Base-by-base conservation (phyloP, 2,888 invertebrate species). In the Phanerotoma sp. region DNA sequence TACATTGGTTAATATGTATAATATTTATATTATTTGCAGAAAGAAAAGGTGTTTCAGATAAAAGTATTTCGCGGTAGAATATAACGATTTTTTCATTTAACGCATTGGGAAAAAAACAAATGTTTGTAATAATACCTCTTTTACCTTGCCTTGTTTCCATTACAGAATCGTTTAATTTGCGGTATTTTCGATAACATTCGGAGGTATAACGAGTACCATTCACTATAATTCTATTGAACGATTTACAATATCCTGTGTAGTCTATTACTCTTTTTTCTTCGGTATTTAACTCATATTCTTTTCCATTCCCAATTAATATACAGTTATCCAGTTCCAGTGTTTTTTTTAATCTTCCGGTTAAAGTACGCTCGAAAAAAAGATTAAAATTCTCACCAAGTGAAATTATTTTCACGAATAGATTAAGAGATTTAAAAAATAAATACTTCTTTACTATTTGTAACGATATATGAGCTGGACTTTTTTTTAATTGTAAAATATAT, bases 281-380 rank as follows among this genome's bases (percentile, higher is more conserved):
- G 6, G 9, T 10, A 35, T 37, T 48, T 48, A 20, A 35, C 11
- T 48, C n/a, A 35, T 48, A 48, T 11, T 48, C 13, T 48, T 48
- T 37, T 48, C 48, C 48, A 6, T 21, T 16, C 11, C 48, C 50
- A 22, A 50, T 50, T 25, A 41, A 41, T 9, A 16, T 50, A 30
- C 41, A 41, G 15, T 15, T 15, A 33, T 41, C 20, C 5, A 37
- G 15, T 50, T 50, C n/a, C 3, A 18, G 13, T n/a, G 11, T 2
- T 13, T 15, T 13, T 30, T 50, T 41, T 15, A 50, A 22, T 41
- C 35, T 41, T 11, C 20, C 32, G 1, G 13, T 32, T 41, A 50
- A 50, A 50, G 15, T 28, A 13, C 18, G 16, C 10, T 50, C 50
- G 21, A 15, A 20, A 51, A 51, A 45, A 7, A 20, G 5, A 10